These are phyloP conservation scores for Bostrychus sinensis DNA, from an alignment of 2,113 vertebrate genomes.

Conservation along the genomic window DNA sequence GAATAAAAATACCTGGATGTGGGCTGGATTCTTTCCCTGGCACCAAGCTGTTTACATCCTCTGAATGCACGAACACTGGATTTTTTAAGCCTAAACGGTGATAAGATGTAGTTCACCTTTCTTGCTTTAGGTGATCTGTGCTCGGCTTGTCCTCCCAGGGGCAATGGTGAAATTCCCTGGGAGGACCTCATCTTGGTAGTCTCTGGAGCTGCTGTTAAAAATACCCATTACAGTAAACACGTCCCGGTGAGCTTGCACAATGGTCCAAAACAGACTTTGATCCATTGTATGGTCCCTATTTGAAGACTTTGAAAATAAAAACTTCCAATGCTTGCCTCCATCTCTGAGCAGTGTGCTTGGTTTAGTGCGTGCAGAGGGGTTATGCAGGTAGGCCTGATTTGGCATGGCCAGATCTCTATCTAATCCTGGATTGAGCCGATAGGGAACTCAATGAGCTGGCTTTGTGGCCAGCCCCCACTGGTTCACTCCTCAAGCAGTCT, in stretches of 20 bases:
- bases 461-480: constrained; percentile 29
- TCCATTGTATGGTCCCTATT: constrained; percentile 5
- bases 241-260: constrained; percentile 40
- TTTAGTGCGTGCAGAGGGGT: constrained; percentile 17
- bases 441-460: constrained; percentile 54
- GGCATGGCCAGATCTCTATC: constrained; percentile 65
- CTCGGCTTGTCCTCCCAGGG: constrained; percentile 51
- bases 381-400: constrained; percentile 49
- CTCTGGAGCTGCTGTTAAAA: constrained; percentile 66
- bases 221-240: constrained; percentile 64
- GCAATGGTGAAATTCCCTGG: constrained; percentile 57
- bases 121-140: constrained; percentile 36
- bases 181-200: constrained; percentile 56
- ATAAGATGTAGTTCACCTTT: constrained; percentile 46
- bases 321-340: constrained; percentile 36
- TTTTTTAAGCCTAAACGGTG: constrained; percentile 26
- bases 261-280: constrained; percentile 18
- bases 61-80: constrained; percentile 24
- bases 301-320: neutral
- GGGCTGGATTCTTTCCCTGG: neutral
- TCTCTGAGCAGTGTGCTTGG: constrained; percentile 27
- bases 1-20: no score
- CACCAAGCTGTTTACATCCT: constrained; percentile 18
- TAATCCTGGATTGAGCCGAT: constrained; percentile 74
- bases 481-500: neutral